Evolutionary conservation across 2,888 invertebrate species (phyloP), one percentile per base, ranked within the genome.

Genomic region (Nomada hirtipes): DNA sequence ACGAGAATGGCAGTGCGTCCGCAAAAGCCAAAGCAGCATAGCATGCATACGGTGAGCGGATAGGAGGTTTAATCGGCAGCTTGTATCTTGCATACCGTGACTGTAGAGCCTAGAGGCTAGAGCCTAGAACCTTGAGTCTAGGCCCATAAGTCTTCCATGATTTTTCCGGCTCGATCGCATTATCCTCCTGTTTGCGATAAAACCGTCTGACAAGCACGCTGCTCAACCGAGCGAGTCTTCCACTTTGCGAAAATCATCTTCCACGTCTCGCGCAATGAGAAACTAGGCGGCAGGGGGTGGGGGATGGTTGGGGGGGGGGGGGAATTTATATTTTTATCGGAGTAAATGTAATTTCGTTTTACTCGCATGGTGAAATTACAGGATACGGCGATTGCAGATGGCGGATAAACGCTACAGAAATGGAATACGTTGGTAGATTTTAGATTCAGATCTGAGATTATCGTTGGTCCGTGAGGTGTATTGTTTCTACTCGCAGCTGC

Each of bases 11-110:
- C 64, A 11, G 50, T 53, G 76, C 64, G 68, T 76, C 67, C 26
- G 64, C 79, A 36, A 76, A 72, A 50, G 74, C 52, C 60, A 26
- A 63, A 36, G 55, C 26, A 50, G 70, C 42, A 60, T 47, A 59
- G 75, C 64, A 74, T 20, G 68, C 23, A 57, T 11, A 59, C 15
- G 47, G 47, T n/a, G 68, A 75, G 70, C 67, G 79, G 77, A 83
- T 76, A 84, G 82, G 75, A 76, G 82, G 20, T 88, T 88, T 88
- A 89, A 89, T 89, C 87, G 88, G 81, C 87, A 82, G 79, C 81
- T 86, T 80, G 85, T 84, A 81, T 83, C 84, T 85, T 86, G 80
- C 83, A 86, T 85, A 82, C 86, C 81, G 68, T 47, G 47, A 11
- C 74, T 70, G 69, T 15, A 26, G 53, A 59, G 76, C 76, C 86